A percentile compares a stretch with the other conserved stretches of the same genome.
Evolutionary conservation across 2,797 vertebrate genomes (phyloP).

Genomic region (Galaxias olidus): DNA sequence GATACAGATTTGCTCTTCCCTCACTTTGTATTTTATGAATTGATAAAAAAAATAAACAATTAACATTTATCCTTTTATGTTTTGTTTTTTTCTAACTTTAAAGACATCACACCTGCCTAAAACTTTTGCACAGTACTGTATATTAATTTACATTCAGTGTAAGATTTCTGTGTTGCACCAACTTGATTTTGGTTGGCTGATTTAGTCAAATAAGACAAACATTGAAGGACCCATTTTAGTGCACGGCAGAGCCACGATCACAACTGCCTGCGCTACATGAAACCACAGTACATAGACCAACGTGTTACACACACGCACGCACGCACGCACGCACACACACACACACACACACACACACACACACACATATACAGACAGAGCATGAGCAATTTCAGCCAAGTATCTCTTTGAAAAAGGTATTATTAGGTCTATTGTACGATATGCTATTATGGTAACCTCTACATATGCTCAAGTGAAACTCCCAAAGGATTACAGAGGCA

Average conservation of each 20-base stretch:
- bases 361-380: constrained; percentile 12
- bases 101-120: too few species aligned
- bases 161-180: constrained; percentile 49
- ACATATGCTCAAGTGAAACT: constrained; percentile 6
- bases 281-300: too few species aligned
- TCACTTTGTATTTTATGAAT: too few species aligned
- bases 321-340: background rate
- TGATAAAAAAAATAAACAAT: too few species aligned
- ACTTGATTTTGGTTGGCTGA: constrained; percentile 53
- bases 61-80: too few species aligned
- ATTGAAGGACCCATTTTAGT: constrained; percentile 31
- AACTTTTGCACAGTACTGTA: too few species aligned
- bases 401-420: constrained; percentile 17
- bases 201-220: constrained; percentile 41
- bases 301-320: background rate
- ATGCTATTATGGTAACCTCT: constrained; percentile 12
- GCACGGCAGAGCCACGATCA: constrained; percentile 17
- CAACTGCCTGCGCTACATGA: background rate
- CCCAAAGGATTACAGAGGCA: constrained; percentile 9
- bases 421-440: constrained; percentile 6
- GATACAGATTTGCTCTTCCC: too few species aligned
- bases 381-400: constrained; percentile 22
- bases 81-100: too few species aligned
- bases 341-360: constrained; percentile 5
- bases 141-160: constrained; percentile 70